Base-by-base conservation (phyloP, 2,797 vertebrate genomes). In the Parambassis ranga region DNA sequence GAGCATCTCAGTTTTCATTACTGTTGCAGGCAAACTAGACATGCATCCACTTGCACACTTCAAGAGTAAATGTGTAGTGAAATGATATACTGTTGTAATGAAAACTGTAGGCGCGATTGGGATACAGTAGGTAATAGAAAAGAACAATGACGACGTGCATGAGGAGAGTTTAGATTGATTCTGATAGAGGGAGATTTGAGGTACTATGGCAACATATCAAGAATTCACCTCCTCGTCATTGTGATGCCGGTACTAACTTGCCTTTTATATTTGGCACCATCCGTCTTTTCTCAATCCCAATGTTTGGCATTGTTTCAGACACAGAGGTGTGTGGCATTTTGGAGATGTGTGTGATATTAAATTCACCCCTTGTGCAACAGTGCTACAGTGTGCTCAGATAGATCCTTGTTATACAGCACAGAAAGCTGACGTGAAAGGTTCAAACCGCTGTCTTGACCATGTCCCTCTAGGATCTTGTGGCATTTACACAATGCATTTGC, bases 391-490 rank as follows among this genome's bases (percentile, higher is more conserved):
- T 32, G 26, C n/a, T n/a, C 22, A 26, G 2, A 59, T 20, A 23
- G 9, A 19, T n/a, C n/a, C n/a, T n/a, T n/a, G n/a, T n/a, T n/a
- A n/a, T n/a, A n/a, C n/a, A n/a, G n/a, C n/a, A n/a, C n/a, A n/a
- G n/a, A n/a, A n/a, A n/a, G n/a, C n/a, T n/a, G n/a, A 58, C 2
- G n/a, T 69, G 53, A 83, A 84, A 75, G 70, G 74, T 79, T 57
- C 50, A 14, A 79, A 36, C 57, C 52, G 60, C 75, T 77, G 73
- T 58, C 55, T 59, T 47, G 39, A 42, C 39, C 42, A 22, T 50
- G 58, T 63, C 57, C 36, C 26, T 56, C 35, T 33, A 67, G n/a
- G n/a, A 52, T 62, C 43, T 63, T 26, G 5, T 67, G 48, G 79
- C 26, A 51, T 57, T 63, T 32, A 55, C 24, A 16, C 14, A 64